Evolutionary conservation across 2,888 invertebrate species (phyloP).

Genomic region (Cheiracanthium punctorium): DNA sequence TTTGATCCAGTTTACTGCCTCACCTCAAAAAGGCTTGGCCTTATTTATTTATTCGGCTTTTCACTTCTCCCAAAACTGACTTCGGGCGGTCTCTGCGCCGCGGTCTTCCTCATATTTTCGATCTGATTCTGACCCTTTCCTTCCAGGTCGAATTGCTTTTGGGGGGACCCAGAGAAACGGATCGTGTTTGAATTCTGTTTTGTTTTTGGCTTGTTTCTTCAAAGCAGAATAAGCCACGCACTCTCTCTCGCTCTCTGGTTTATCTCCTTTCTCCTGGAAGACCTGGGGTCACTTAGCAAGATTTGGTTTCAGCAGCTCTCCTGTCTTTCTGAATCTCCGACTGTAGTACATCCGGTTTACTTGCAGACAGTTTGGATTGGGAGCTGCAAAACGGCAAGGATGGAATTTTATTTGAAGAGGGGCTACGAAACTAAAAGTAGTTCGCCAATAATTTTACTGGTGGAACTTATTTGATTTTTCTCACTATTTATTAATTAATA

Average conservation of each 20-base stretch:
- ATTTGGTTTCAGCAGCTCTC: too few species aligned
- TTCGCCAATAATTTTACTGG: too few species aligned
- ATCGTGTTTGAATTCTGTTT: conserved; percentile 18
- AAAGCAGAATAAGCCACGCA: conserved; percentile 49
- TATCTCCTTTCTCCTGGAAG: conserved; percentile 45
- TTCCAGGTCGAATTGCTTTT: conserved; percentile 26
- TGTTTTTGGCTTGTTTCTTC: conserved; percentile 28
- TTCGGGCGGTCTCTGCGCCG: neutral
- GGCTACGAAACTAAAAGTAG: too few species aligned
- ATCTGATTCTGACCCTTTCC: conserved; percentile 15
- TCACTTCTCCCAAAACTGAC: conserved; percentile 3
- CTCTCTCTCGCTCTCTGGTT: conserved; percentile 33
- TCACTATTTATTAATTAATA: too few species aligned
- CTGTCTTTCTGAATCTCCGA: too few species aligned
- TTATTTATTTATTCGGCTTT: conserved; percentile 15
- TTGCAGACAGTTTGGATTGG: too few species aligned
- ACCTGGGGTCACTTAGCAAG: conserved; percentile 45
- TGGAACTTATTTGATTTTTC: too few species aligned
- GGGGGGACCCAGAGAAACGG: conserved; percentile 26
- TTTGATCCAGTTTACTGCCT: conserved; percentile 13
- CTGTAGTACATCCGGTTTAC: too few species aligned
- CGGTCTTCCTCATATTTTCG: conserved; percentile 48
- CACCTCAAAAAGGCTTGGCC: conserved; percentile 4
- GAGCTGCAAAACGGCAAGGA: too few species aligned
- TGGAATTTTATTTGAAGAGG: too few species aligned